These are phyloP conservation scores for Diabrotica undecimpunctata DNA, from an alignment of 1,140 invertebrate genomes.

Conservation along the genomic window DNA sequence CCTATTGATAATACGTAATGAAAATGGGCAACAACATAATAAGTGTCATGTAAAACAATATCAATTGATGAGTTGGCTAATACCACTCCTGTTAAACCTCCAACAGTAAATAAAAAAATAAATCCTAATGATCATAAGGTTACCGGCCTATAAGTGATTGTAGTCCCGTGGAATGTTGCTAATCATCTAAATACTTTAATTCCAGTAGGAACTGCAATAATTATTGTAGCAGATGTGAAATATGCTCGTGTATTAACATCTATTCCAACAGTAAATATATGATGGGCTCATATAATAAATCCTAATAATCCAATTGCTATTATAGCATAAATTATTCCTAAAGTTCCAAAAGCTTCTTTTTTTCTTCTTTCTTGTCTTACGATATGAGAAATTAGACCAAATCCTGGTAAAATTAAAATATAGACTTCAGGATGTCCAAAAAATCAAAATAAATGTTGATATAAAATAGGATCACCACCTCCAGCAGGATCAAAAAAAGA, in stretches of 20 bases:
- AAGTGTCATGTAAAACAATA: conserved; percentile 69
- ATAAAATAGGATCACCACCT: conserved; percentile 67
- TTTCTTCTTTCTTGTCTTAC: conserved; percentile 57
- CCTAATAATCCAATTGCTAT: conserved; percentile 61
- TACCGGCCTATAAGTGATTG: conserved; percentile 53
- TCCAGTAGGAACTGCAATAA: conserved; percentile 64
- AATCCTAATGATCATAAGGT: conserved; percentile 66
- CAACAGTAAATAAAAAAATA: conserved; percentile 66
- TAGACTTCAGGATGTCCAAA: conserved; percentile 77
- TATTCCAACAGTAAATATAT: conserved; percentile 73
- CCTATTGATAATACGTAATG: conserved; percentile 67
- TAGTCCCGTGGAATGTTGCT: conserved; percentile 54
- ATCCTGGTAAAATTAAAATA: conserved; percentile 65
- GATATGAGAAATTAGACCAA: conserved; percentile 64
- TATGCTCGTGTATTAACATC: conserved; percentile 69
- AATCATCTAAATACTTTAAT: conserved; percentile 69
- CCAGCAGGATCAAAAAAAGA: conserved; percentile 65
- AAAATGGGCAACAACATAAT: conserved; percentile 74
- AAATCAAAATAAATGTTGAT: conserved; percentile 78
- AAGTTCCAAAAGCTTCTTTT: conserved; percentile 56
- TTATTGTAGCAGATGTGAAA: conserved; percentile 70
- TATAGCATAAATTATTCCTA: conserved; percentile 64
- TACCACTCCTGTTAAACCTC: conserved; percentile 61
- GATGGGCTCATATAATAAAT: conserved; percentile 68
- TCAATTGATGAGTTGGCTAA: conserved; percentile 70